phyloP scores from a whole-genome alignment of 2,797 vertebrate species.

The Brotula barbata region DNA sequence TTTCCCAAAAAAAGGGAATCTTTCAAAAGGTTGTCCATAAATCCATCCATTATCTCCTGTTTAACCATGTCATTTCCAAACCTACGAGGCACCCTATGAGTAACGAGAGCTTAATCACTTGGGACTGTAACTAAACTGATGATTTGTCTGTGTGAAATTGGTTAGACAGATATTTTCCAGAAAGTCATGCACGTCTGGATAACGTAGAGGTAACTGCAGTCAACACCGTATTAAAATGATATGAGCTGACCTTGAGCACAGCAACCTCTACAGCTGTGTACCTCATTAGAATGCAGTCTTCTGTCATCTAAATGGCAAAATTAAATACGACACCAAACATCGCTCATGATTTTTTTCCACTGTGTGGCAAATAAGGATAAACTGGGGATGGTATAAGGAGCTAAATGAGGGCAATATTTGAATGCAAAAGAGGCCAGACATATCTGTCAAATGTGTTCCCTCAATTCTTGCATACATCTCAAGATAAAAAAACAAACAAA shows the following conservation, averaged over 20 bases:
- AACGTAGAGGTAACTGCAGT: constrained; percentile 1
- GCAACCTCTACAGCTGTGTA: constrained; percentile 29
- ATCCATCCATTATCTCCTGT: too few relatives aligned
- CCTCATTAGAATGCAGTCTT: constrained; percentile 19
- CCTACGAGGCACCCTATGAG: constrained; percentile 27
- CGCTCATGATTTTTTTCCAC: background rate
- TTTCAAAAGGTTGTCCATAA: too few relatives aligned
- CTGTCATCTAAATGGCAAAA: constrained; percentile 4
- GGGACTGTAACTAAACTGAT: constrained; percentile 50
- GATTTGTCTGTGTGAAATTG: constrained; percentile 56
- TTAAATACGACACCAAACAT: constrained; percentile 13
- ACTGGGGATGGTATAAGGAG: background rate
- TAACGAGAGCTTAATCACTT: constrained; percentile 47
- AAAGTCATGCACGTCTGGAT: background rate
- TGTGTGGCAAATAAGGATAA: constrained; percentile 10
- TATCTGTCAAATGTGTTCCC: background rate
- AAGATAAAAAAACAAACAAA: background rate
- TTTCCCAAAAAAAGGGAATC: constrained; percentile 33
- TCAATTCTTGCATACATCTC: background rate
- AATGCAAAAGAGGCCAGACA: background rate
- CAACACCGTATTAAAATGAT: constrained; percentile 18
- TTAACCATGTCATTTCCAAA: constrained; percentile 35
- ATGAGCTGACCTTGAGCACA: constrained; percentile 41
- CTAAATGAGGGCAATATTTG: constrained; percentile 10
- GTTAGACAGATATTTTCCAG: constrained; percentile 37